Evolutionary conservation across 1,140 invertebrate genomes (phyloP).

Genomic region (Leptoteleia sp.): DNA sequence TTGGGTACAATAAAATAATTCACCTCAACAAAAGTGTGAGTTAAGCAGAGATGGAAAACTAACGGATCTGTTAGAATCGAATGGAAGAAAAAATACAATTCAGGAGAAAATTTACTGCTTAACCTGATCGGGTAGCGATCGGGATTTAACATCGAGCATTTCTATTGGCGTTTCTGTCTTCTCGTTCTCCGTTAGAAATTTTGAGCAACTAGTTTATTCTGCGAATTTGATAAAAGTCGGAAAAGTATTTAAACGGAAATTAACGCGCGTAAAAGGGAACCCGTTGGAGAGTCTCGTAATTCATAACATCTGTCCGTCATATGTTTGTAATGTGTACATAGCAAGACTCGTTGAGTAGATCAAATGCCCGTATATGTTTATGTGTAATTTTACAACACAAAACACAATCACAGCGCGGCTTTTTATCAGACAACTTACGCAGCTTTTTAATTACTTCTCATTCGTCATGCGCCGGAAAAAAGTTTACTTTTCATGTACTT

Average conservation of each 20-base stretch:
- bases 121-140: too few relatives aligned
- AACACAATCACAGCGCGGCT: constrained; percentile 35
- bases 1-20: too few relatives aligned
- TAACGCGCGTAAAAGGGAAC: constrained; percentile 11
- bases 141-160: too few relatives aligned
- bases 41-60: too few relatives aligned
- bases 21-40: too few relatives aligned
- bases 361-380: constrained; percentile 45
- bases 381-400: constrained; percentile 44
- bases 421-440: constrained; percentile 30
- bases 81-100: too few relatives aligned
- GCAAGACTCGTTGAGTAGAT: constrained; percentile 38
- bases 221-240: not conserved
- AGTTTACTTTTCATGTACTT: constrained; percentile 14
- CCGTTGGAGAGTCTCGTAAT: constrained; percentile 19
- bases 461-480: constrained; percentile 14
- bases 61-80: too few relatives aligned
- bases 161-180: too few relatives aligned
- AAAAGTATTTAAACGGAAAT: constrained; percentile 13
- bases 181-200: too few relatives aligned
- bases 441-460: constrained; percentile 30
- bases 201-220: too few relatives aligned
- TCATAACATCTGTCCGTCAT: constrained; percentile 53
- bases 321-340: constrained; percentile 45
- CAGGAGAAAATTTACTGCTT: too few relatives aligned